These are phyloP conservation scores for Xiphophorus birchmanni DNA, from an alignment of 2,797 vertebrate species.

Conservation along the genomic window DNA sequence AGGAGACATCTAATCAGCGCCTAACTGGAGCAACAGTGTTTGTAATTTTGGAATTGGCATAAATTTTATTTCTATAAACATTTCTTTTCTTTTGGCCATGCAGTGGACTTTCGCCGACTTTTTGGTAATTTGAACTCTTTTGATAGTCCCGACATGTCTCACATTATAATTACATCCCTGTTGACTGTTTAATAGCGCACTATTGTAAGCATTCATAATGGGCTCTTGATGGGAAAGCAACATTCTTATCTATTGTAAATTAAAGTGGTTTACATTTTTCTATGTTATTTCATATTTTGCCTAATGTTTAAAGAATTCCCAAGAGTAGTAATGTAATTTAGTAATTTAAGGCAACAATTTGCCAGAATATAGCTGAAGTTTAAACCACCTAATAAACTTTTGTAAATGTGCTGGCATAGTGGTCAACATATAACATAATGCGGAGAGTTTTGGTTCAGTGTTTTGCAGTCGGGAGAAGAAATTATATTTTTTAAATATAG, in stretches of 20 bases:
- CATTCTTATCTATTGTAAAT: constrained; percentile 55
- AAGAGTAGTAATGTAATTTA: constrained; percentile 2
- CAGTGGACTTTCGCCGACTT: constrained; percentile 45
- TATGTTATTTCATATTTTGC: constrained; percentile 8
- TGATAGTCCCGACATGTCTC: constrained; percentile 55
- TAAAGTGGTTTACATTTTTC: constrained; percentile 14
- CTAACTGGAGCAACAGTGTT: constrained; percentile 46
- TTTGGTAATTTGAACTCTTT: constrained; percentile 43
- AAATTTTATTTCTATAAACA: constrained; percentile 38
- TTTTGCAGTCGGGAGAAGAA: not conserved
- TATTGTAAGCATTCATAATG: constrained; percentile 40
- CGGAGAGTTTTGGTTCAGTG: not conserved
- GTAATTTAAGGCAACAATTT: no score
- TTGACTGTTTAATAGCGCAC: constrained; percentile 65
- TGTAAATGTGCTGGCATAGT: not conserved
- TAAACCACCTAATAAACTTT: not conserved
- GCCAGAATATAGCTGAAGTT: not conserved
- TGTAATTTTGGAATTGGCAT: constrained; percentile 78
- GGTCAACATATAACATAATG: not conserved
- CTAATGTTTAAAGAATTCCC: constrained; percentile 10
- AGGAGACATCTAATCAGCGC: constrained; percentile 69
- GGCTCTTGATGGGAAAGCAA: constrained; percentile 37
- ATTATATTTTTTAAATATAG: not conserved
- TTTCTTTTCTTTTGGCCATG: constrained; percentile 47
- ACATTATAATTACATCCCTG: constrained; percentile 64